Conservation (phyloP, 1,140 invertebrate species). For the Drosophila busckii region DNA sequence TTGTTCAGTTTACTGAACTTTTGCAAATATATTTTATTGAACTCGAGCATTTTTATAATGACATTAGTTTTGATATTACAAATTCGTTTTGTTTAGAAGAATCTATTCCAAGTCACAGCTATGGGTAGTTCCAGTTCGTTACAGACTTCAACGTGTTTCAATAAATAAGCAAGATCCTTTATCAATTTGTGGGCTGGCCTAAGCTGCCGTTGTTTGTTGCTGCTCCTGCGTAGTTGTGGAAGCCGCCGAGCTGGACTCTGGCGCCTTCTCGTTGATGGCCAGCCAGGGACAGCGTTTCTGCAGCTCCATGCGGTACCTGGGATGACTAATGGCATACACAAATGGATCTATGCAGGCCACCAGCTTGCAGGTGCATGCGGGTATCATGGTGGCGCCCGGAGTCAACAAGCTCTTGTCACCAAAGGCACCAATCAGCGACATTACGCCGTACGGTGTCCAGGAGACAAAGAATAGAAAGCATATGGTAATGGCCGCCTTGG, state of each 20-base stretch:
- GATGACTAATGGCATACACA: conserved; percentile 92
- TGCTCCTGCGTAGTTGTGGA: conserved; percentile 68
- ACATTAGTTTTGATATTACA: conserved; percentile 15
- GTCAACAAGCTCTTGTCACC: conserved; percentile 87
- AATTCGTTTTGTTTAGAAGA: background rate
- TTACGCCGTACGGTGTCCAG: conserved; percentile 89
- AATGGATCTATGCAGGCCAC: conserved; percentile 93
- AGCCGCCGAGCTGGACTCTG: conserved; percentile 68
- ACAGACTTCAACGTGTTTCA: conserved; percentile 1
- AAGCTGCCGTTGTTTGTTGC: conserved; percentile 44
- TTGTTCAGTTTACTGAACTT: no score
- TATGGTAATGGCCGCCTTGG: conserved; percentile 90
- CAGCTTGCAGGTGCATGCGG: conserved; percentile 88
- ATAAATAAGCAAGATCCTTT: background rate
- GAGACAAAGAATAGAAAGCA: conserved; percentile 89
- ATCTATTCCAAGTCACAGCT: background rate
- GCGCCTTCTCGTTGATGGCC: conserved; percentile 81
- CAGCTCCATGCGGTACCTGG: conserved; percentile 86
- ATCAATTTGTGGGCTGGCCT: conserved; percentile 5
- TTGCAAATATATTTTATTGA: no score
- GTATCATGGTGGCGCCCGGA: conserved; percentile 90
- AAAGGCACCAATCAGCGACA: conserved; percentile 89
- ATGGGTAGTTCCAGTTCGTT: conserved; percentile 8
- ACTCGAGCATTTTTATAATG: conserved; percentile 25
- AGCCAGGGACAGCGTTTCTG: conserved; percentile 83